A percentile compares a stretch with the other conserved stretches of the same genome.
phyloP scores from a whole-genome alignment of 2,888 invertebrate species.

The Koerneria pararmatus region DNA sequence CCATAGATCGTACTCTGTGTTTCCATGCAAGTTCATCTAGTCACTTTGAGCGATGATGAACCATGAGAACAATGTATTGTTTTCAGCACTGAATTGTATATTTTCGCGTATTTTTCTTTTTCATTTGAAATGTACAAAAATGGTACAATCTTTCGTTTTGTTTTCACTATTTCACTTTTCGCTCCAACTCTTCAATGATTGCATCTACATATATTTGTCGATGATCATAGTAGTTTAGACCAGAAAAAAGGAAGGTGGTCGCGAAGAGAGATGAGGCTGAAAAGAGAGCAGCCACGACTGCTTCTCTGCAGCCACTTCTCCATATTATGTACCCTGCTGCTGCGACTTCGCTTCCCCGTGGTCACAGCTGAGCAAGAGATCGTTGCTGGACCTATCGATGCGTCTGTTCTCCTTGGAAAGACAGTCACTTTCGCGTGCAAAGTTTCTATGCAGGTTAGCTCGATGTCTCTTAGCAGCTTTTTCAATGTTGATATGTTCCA shows the following conservation, averaged over 20 bases:
- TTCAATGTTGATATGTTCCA: not conserved
- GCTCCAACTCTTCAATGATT: not conserved
- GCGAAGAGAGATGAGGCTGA: too few species aligned
- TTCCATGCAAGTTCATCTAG: slow-evolving; percentile 8
- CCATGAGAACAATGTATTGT: too few species aligned
- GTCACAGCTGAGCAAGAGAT: not conserved
- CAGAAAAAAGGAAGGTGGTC: too few species aligned
- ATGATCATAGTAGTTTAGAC: too few species aligned
- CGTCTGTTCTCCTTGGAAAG: slow-evolving; percentile 21
- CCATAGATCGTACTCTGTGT: not conserved
- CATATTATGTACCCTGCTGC: too few species aligned
- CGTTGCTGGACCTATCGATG: slow-evolving; percentile 13
- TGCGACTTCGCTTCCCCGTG: not conserved
- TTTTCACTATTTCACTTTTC: not conserved
- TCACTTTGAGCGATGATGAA: too few species aligned
- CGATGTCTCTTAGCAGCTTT: not conserved
- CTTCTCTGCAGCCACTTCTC: too few species aligned
- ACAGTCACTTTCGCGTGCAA: slow-evolving; percentile 15
- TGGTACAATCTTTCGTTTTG: not conserved
- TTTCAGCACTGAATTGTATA: too few species aligned
- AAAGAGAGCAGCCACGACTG: too few species aligned
- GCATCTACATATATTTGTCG: not conserved
- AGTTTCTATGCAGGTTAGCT: slow-evolving; percentile 18
- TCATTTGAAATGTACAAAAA: too few species aligned
- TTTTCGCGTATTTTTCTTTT: too few species aligned